Conservation (phyloP, 2,888 invertebrate species). For the Torymus auratus region DNA sequence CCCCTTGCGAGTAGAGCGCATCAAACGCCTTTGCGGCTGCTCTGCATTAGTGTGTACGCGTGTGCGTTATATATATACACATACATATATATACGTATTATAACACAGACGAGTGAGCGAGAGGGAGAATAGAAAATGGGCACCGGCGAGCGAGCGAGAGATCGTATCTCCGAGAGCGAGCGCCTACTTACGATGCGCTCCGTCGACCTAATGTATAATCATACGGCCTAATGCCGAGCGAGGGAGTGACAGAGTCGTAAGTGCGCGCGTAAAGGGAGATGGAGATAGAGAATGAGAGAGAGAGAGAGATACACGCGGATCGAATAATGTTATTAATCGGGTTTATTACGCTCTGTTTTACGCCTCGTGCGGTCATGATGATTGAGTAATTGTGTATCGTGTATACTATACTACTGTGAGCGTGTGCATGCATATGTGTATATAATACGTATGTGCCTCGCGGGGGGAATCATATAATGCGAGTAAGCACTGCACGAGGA, state of each 20-base stretch:
- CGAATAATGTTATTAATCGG: conserved; percentile 51
- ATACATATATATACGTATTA: too few species aligned
- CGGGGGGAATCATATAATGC: background rate
- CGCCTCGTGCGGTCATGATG: conserved; percentile 19
- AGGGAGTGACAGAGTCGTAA: conserved; percentile 31
- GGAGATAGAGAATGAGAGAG: conserved; percentile 5
- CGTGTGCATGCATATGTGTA: too few species aligned
- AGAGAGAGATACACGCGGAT: conserved; percentile 18
- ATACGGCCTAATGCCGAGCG: conserved; percentile 63
- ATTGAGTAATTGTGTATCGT: conserved; percentile 30
- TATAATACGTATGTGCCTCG: background rate
- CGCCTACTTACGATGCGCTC: conserved; percentile 66
- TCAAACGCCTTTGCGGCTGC: conserved; percentile 2
- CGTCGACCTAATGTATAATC: conserved; percentile 69
- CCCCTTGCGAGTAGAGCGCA: conserved; percentile 7
- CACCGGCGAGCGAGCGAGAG: conserved; percentile 21
- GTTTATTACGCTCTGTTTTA: conserved; percentile 49
- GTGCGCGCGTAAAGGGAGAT: too few species aligned
- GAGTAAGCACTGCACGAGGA: background rate
- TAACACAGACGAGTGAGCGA: background rate
- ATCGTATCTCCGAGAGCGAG: conserved; percentile 61
- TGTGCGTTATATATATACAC: too few species aligned
- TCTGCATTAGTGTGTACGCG: too few species aligned
- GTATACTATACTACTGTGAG: too few species aligned
- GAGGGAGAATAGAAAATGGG: conserved; percentile 21